A percentile compares a stretch with the other conserved stretches of the same genome.
phyloP scores from a whole-genome alignment of 2,797 vertebrate species.

The Hapalemur alaotrensis region DNA sequence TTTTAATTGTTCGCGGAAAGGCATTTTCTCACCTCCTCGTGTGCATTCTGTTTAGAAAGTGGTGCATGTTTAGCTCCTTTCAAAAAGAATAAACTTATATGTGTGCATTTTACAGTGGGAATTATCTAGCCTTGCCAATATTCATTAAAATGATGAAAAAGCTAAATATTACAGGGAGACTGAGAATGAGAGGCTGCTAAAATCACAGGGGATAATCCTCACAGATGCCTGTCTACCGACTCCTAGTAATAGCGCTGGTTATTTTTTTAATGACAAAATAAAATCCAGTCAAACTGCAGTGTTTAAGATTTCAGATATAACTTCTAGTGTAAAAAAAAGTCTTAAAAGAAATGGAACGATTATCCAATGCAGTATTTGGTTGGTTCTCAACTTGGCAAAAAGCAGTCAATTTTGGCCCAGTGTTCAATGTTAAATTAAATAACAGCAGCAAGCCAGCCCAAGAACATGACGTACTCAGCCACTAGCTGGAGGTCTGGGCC shows the following conservation, averaged over 20 bases:
- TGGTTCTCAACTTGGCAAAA: constrained; percentile 19
- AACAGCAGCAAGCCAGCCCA: background rate
- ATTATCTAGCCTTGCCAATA: background rate
- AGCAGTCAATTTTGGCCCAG: background rate
- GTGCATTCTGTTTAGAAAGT: background rate
- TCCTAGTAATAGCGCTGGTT: background rate
- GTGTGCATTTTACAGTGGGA: background rate
- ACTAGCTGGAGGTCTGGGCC: background rate
- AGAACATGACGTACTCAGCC: background rate
- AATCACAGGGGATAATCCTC: background rate
- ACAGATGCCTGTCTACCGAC: background rate
- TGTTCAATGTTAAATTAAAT: background rate
- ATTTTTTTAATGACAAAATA: background rate
- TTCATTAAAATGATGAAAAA: background rate
- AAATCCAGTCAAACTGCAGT: background rate
- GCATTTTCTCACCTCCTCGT: background rate
- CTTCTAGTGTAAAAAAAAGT: background rate
- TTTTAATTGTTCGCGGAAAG: background rate
- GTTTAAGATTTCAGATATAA: constrained; percentile 11
- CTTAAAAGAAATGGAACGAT: background rate
- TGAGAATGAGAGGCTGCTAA: background rate
- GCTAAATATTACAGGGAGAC: background rate
- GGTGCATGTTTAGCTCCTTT: background rate
- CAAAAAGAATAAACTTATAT: background rate
- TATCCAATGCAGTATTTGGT: background rate